Percentiles rank a stretch among this genome's conserved stretches.
These are phyloP conservation scores for Agapornis roseicollis DNA, from an alignment of 2,113 vertebrate genomes.

Conservation along the genomic window DNA sequence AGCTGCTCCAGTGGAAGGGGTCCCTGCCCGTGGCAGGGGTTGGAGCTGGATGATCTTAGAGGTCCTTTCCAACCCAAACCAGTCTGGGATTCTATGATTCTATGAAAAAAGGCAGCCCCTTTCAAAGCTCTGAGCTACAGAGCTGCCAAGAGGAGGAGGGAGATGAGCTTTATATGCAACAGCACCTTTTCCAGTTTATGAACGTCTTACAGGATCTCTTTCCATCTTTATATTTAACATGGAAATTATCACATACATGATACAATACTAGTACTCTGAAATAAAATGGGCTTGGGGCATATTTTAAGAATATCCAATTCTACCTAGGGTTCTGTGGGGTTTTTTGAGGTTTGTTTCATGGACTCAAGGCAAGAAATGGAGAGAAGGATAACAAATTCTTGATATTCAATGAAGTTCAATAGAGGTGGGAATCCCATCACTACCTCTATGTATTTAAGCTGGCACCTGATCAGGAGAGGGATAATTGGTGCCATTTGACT, in stretches of 20 bases:
- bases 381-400: not conserved
- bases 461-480: not conserved
- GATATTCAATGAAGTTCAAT: not conserved
- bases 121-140: not conserved
- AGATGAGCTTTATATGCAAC: not conserved
- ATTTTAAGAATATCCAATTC: not conserved
- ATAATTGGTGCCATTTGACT: not conserved
- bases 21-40: not conserved
- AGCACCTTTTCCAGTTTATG: not conserved
- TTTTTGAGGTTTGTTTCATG: not conserved
- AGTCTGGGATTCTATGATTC: not conserved
- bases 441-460: not conserved
- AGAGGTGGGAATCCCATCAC: not conserved
- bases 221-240: not conserved
- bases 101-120: not conserved
- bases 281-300: not conserved
- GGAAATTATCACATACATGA: not conserved
- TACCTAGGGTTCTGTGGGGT: rapidly evolving
- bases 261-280: not conserved
- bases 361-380: not conserved
- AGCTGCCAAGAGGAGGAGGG: not conserved
- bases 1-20: no score
- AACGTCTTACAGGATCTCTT: not conserved
- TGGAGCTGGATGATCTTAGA: not conserved
- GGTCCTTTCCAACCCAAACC: not conserved